Conservation (phyloP, 2,888 invertebrate genomes). For the Orthonychiurus folsomi region DNA sequence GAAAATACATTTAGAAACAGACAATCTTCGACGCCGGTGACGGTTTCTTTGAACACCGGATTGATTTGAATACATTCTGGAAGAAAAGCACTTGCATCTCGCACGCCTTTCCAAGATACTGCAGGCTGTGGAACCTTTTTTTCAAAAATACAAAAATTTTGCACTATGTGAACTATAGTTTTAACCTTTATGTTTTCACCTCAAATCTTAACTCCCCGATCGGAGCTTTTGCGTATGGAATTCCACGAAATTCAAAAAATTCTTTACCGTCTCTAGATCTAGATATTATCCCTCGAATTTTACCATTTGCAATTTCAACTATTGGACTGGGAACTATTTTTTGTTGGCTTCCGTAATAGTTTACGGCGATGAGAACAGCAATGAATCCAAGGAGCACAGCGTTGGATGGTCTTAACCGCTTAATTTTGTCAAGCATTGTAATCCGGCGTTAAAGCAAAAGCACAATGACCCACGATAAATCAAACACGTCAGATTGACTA, state of each 20-base stretch:
- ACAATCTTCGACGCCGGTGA: conserved; percentile 19
- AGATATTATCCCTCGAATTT: conserved; percentile 26
- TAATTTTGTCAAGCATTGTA: too few relatives aligned
- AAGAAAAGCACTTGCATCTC: conserved; percentile 6
- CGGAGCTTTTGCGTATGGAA: conserved; percentile 26
- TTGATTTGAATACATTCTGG: conserved; percentile 17
- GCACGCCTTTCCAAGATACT: conserved; percentile 15
- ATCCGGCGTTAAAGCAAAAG: too few relatives aligned
- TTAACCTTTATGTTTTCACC: too few relatives aligned
- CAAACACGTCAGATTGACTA: too few relatives aligned
- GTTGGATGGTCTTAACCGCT: too few relatives aligned
- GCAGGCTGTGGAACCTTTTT: conserved; percentile 15
- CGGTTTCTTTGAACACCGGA: conserved; percentile 11
- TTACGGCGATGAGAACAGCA: neutral
- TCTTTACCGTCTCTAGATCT: conserved; percentile 26
- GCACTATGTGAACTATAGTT: too few relatives aligned
- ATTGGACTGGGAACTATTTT: neutral
- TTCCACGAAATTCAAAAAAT: conserved; percentile 30
- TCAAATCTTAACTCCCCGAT: conserved; percentile 23
- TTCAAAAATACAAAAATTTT: too few relatives aligned
- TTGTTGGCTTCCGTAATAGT: neutral
- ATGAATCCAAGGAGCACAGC: neutral
- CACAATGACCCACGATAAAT: too few relatives aligned
- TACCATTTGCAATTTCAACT: conserved; percentile 26
- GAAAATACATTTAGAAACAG: conserved; percentile 20